Base-by-base conservation (phyloP, 2,113 vertebrate species). In the Theristicus caerulescens region DNA sequence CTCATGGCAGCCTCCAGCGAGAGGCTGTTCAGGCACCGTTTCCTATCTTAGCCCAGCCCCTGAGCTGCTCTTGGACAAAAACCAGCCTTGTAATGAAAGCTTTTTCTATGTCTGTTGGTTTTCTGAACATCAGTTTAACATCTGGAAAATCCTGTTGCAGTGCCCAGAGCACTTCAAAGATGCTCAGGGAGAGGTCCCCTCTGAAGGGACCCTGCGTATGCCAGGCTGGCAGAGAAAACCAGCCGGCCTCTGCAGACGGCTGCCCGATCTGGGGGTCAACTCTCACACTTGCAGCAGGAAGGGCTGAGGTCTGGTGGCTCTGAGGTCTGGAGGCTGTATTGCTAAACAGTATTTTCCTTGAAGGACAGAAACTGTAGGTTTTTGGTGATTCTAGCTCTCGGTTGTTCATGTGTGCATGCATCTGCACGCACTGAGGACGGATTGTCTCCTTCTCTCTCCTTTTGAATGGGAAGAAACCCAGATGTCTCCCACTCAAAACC, bases 81-180 rank as follows among this genome's bases (percentile, higher is more conserved):
- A 90, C 74, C 90, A 95, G 71, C 49, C 59, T 80, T 58, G 46
- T 83, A 91, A 83, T 86, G 80, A 94, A 89, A 93, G 80, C 66
- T 69, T 88, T 88, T 86, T 69, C 83, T 61, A 8, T 32, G 44
- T 47, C 90, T 89, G 54, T 86, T 49, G 85, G 36, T 87, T 86
- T 91, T 89, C 72, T 86, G 51, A 86, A 61, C 78, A 65, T 84
- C 46, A 64, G 47, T 78, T 97, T 71, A 95, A 90, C 5, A 31
- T 80, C 87, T 91, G 64, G 70, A 91, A 96, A 96, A 88, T 91
- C 86, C 64, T 94, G 58, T 86, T 91, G 93, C 67, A 31, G 40
- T 2, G 79, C 69, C 61, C 0, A 1, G 64, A 91, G 57, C 44
- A 64, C 26, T 88, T 83, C 72, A 77, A 72, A 81, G 88, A 57